Base-by-base conservation (phyloP, 2,113 vertebrate species). In the Anguilla japonica region DNA sequence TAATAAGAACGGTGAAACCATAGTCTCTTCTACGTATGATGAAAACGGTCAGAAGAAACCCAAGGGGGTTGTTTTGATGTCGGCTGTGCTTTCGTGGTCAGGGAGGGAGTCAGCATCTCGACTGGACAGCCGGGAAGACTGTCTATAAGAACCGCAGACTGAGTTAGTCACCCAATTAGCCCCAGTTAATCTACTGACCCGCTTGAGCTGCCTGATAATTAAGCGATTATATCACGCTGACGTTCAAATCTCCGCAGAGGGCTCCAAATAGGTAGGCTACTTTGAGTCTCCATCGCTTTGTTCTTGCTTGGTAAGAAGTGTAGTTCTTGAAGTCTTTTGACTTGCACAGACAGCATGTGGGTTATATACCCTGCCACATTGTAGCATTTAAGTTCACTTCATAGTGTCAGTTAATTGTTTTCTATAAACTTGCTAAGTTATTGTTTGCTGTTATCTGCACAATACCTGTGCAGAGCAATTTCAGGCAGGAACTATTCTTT, bases 131-230 rank as follows among this genome's bases (percentile, higher is more conserved):
- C 9, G 16, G n/a, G 5, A 39, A n/a, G 20, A 34, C 71, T 13
- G n/a, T 75, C 0, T 11, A 75, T 2, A 29, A 75, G 26, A 75
- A 75, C 60, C 18, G 50, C 50, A 53, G 8, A 53, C 50, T 53
- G 22, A 67, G 60, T 67, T 18, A 20, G 18, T 11, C 50, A 53
- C 50, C 46, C 53, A 43, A 82, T 82, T 82, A 82, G 81, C 81
- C 81, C 6, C 26, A 82, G 81, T 29, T 82, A 50, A 82, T 53
- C 81, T n/a, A n/a, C 15, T 46, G 81, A 43, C 81, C 82, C 60
- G 29, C 18, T 53, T 40, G 82, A 78, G 84, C 84, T 34, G 41
- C 67, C 41, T 18, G 63, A 20, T 29, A 46, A 71, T 75, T 78
- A 53, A 46, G 63, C 16, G 71, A 85, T 85, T 50, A 53, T 39